These are phyloP conservation scores for Drosophila parvula DNA, from an alignment of 1,140 invertebrate species.

Conservation along the genomic window DNA sequence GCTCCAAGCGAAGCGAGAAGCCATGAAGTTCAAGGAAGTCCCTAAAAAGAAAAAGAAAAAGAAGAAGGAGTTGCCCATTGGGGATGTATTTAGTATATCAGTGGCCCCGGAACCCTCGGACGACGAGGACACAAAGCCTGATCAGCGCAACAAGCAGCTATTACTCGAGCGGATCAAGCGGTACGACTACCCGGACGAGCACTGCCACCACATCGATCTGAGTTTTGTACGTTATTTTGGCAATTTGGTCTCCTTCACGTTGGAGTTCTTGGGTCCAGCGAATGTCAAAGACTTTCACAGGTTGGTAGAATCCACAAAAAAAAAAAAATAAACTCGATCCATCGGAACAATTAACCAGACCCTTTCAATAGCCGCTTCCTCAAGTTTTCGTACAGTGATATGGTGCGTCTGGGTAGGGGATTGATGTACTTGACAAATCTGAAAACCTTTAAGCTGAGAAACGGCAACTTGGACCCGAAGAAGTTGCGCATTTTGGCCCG, in stretches of 20 bases:
- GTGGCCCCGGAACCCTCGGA: constrained; percentile 37
- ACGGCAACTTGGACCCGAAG: constrained; percentile 30
- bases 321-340: constrained; percentile 2
- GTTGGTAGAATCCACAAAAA: constrained; percentile 4
- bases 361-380: constrained; percentile 26
- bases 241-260: constrained; percentile 41
- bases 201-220: constrained; percentile 64
- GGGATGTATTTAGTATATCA: constrained; percentile 44
- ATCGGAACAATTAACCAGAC: background rate
- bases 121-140: constrained; percentile 30
- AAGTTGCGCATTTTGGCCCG: constrained; percentile 48
- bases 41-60: constrained; percentile 43
- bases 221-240: constrained; percentile 47
- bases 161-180: constrained; percentile 12
- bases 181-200: constrained; percentile 39
- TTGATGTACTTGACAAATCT: constrained; percentile 27
- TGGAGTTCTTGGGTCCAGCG: constrained; percentile 57
- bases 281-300: constrained; percentile 27
- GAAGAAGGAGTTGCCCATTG: constrained; percentile 21
- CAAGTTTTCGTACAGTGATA: constrained; percentile 55
- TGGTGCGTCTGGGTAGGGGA: constrained; percentile 43
- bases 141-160: constrained; percentile 49
- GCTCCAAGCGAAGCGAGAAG: background rate
- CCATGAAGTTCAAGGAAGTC: background rate
- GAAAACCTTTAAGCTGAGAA: constrained; percentile 52